Conservation (phyloP, 2,113 vertebrate species). For the Otis tarda region DNA sequence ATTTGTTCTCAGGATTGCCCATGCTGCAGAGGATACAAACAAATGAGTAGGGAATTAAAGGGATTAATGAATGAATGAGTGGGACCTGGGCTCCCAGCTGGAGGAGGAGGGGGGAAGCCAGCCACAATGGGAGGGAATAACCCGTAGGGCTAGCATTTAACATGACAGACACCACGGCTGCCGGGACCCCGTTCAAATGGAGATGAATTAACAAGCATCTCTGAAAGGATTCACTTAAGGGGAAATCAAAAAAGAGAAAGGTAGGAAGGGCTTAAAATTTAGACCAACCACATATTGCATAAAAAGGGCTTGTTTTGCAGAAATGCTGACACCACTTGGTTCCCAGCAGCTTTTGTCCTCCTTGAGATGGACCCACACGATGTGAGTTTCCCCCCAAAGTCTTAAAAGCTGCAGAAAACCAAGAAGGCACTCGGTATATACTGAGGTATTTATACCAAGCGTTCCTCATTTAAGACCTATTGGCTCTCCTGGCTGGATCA, state of each 20-base stretch:
- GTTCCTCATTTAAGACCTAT: neutral
- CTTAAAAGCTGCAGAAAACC: neutral
- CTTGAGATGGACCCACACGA: neutral
- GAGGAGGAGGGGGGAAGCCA: neutral
- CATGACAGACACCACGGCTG: neutral
- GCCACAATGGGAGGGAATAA: neutral
- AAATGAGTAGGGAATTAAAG: conserved; percentile 20
- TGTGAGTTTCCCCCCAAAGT: neutral
- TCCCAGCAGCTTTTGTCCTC: conserved; percentile 1
- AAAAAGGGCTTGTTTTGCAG: neutral
- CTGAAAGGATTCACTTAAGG: neutral
- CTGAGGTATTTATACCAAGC: neutral
- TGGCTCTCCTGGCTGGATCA: neutral
- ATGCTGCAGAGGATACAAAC: neutral
- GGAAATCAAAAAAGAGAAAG: neutral
- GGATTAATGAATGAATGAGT: conserved; percentile 31
- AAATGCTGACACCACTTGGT: neutral
- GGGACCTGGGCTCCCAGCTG: conserved; percentile 37
- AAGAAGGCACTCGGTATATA: neutral
- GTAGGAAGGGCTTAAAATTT: neutral
- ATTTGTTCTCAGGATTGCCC: neutral
- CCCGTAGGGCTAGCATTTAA: neutral
- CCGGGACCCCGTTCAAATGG: neutral
- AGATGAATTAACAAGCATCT: neutral
- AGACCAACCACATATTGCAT: neutral